Percentiles rank a stretch among this genome's conserved stretches.
Conservation (phyloP, 2,797 vertebrate genomes). For the Bradypus variegatus region DNA sequence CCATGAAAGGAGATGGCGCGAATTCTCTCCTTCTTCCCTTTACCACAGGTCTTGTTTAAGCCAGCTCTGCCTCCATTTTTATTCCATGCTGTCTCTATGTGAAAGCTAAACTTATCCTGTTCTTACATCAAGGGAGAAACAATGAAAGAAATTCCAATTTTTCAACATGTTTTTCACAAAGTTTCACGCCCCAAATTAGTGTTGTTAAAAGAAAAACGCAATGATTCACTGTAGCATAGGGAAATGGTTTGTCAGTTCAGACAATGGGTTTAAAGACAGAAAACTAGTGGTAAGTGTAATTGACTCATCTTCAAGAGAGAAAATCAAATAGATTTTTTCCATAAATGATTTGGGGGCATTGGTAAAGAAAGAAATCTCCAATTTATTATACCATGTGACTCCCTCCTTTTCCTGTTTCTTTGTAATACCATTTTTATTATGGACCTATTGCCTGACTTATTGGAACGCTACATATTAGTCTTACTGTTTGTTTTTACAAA, state of each 20-base stretch:
- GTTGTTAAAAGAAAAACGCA: neutral
- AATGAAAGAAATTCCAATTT: neutral
- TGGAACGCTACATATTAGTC: neutral
- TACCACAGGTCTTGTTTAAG: no score
- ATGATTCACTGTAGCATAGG: neutral
- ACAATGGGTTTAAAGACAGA: neutral
- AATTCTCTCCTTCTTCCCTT: no score
- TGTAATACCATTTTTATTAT: neutral
- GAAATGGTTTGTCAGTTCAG: neutral
- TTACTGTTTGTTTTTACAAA: neutral
- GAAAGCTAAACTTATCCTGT: no score
- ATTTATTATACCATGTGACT: neutral
- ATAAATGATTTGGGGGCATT: neutral
- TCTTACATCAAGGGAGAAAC: constrained; percentile 18
- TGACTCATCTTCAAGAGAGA: neutral
- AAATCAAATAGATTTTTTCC: neutral
- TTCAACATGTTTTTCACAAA: constrained; percentile 9
- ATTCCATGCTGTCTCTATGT: no score
- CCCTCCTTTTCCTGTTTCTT: constrained; percentile 28
- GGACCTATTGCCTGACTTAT: neutral
- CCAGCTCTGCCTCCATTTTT: no score
- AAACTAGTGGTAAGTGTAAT: neutral
- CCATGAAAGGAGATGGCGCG: no score
- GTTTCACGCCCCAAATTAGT: neutral
- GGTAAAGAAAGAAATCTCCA: neutral